phyloP scores from a whole-genome alignment of 2,888 invertebrate species.

The Lycocerus yunnanus region DNA sequence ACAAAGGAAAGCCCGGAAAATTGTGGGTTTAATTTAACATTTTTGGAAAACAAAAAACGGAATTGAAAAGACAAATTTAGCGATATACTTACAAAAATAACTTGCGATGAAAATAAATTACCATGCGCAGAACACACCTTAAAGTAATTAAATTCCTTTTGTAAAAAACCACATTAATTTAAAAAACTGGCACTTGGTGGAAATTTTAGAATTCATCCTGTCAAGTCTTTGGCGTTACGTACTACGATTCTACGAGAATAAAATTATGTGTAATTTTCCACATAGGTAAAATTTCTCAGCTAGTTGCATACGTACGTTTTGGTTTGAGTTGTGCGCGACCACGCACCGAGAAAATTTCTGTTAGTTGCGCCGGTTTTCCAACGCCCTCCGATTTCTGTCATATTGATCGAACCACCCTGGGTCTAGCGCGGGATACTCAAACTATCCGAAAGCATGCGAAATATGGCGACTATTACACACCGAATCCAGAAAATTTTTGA shows the following conservation, averaged over 20 bases:
- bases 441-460: conserved; percentile 33
- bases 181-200: conserved; percentile 22
- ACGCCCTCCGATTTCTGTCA: conserved; percentile 46
- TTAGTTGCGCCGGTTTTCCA: conserved; percentile 37
- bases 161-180: conserved; percentile 33
- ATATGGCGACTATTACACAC: conserved; percentile 16
- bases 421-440: conserved; percentile 52
- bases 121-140: conserved; percentile 49
- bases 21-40: neutral
- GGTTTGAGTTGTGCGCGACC: conserved; percentile 32
- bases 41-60: neutral
- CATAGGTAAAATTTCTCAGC: conserved; percentile 36
- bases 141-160: conserved; percentile 46
- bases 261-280: conserved; percentile 27
- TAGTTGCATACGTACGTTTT: conserved; percentile 34
- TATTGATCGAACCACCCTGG: conserved; percentile 52
- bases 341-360: conserved; percentile 35
- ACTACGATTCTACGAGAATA: conserved; percentile 19
- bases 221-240: conserved; percentile 20
- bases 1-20: neutral
- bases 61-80: neutral
- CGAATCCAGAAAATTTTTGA: conserved; percentile 14
- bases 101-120: conserved; percentile 37
- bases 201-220: conserved; percentile 23
- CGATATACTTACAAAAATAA: conserved; percentile 30